Evolutionary conservation across 2,113 vertebrate species (phyloP).

Genomic region (Baryphthengus martii): DNA sequence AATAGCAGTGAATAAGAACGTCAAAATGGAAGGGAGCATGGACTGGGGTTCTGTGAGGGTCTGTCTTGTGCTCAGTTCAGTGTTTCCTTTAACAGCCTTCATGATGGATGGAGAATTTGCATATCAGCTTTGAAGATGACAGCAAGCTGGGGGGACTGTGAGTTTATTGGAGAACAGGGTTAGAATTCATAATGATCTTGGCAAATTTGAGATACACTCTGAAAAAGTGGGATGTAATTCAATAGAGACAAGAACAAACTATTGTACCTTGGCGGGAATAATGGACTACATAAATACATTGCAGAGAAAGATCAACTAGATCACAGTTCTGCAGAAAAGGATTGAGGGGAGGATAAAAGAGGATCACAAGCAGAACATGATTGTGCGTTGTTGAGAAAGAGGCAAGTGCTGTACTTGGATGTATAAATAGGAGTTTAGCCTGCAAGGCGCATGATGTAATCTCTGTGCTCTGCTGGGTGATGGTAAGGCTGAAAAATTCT

Average conservation of each 20-base stretch:
- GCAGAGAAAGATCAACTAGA: conserved; percentile 49
- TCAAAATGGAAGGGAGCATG: background rate
- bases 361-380: conserved; percentile 28
- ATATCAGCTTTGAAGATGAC: conserved; percentile 15
- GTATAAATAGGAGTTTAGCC: conserved; percentile 56
- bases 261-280: conserved; percentile 16
- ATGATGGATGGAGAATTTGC: conserved; percentile 1
- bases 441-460: conserved; percentile 52
- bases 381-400: conserved; percentile 34
- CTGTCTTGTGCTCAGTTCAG: background rate
- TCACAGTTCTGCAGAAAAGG: conserved; percentile 9
- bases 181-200: conserved; percentile 27
- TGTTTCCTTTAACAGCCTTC: conserved; percentile 6
- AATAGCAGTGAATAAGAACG: background rate
- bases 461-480: background rate
- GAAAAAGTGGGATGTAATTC: conserved; percentile 33
- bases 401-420: conserved; percentile 19
- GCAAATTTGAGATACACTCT: background rate
- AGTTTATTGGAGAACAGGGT: background rate
- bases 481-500: background rate
- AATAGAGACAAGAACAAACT: conserved; percentile 15
- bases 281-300: conserved; percentile 10
- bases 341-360: conserved; percentile 19
- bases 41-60: background rate
- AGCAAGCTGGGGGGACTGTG: background rate